Evolutionary conservation across 2,113 vertebrate species (phyloP).

Genomic region (Tupaia tana): DNA sequence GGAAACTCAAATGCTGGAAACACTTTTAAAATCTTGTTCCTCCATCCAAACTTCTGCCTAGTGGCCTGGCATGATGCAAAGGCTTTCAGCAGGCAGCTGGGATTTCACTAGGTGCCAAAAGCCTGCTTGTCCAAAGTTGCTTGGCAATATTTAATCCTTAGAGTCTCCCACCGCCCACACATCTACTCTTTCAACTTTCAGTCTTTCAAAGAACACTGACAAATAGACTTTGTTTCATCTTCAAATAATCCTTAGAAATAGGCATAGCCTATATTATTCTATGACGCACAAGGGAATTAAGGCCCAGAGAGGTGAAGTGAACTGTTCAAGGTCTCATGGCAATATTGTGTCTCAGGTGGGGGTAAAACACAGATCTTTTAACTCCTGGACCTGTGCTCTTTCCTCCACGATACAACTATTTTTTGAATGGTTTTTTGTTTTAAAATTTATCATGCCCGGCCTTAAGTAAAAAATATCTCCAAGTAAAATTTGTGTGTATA

Average conservation of each 20-base stretch:
- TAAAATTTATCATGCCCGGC: conserved; percentile 50
- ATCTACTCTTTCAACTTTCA: not conserved
- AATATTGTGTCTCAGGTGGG: not conserved
- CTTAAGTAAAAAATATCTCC: not conserved
- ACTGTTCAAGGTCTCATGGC: not conserved
- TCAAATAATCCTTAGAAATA: conserved; percentile 37
- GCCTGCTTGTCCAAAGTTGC: conserved; percentile 58
- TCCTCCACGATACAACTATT: conserved; percentile 37
- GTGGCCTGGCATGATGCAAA: conserved; percentile 55
- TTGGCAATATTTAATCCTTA: conserved; percentile 51
- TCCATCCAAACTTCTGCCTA: conserved; percentile 57
- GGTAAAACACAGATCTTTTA: not conserved
- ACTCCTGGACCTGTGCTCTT: not conserved
- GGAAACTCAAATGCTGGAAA: conserved; percentile 61
- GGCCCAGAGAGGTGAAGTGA: not conserved
- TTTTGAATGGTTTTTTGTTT: conserved; percentile 59
- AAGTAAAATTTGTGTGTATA: conserved; percentile 51
- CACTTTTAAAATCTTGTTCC: conserved; percentile 13
- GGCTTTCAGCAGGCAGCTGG: conserved; percentile 47
- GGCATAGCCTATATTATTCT: not conserved
- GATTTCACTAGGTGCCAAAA: conserved; percentile 40
- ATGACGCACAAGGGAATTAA: not conserved
- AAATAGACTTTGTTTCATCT: conserved; percentile 43
- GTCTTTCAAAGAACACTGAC: conserved; percentile 55
- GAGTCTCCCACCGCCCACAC: conserved; percentile 27